Evolutionary conservation across 2,888 invertebrate genomes (phyloP), one percentile per base, ranked within the genome.

Genomic region (Xanthorhoe spadicearia): DNA sequence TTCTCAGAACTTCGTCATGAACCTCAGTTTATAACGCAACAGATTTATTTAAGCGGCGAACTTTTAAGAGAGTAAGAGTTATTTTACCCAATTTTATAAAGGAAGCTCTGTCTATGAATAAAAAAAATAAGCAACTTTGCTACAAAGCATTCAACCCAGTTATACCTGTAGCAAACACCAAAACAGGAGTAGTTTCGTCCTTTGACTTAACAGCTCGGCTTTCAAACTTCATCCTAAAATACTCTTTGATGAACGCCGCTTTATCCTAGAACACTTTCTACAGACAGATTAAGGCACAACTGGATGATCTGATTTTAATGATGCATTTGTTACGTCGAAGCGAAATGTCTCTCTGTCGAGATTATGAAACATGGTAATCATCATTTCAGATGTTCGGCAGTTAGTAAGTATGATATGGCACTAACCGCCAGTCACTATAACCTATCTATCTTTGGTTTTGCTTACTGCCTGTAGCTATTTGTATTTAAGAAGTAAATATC

Each of bases 181-280:
- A 72, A 77, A 74, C 72, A 66, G 74, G 73, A 75, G 73, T 71
- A 72, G 73, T 73, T 72, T 71, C 65, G 74, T 75, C 74, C 72
- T 71, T 73, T 70, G 66, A 66, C 64, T 57, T 68, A 66, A 71
- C 68, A 72, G 67, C 71, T 70, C 73, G 71, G 69, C 64, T 72
- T 71, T 75, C 67, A 73, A 72, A 75, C 58, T 68, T 68, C 63
- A 58, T 50, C 74, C 76, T 75, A 76, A 77, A 80, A 74, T 71
- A 70, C 72, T 75, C 77, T 82, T 81, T 79, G 78, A 73, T 61
- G 73, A 55, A 60, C 59, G 68, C 83, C 80, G 78, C 75, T 38
- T 46, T 35, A 23, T 59, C 70, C 68, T 74, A 50, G 52, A 19
- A 56, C 52, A 43, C 74, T 58, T 64, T 68, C 59, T 61, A 61